Evolutionary conservation across 2,113 vertebrate genomes (phyloP).

Genomic region (Orthochromis malagaraziensis): DNA sequence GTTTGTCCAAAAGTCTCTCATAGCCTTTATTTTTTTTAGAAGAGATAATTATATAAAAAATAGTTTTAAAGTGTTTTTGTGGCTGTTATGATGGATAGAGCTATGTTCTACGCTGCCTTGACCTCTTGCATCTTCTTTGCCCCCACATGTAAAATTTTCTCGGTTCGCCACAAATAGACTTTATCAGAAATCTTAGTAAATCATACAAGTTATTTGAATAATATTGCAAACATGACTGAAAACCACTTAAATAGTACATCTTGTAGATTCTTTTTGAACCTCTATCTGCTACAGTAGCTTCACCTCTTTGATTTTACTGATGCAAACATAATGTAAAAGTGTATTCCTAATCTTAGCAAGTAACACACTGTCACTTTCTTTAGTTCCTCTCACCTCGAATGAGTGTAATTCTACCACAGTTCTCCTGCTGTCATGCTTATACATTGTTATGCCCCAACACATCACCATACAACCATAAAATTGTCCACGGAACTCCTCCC

Average conservation of each 20-base stretch:
- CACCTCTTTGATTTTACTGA: neutral
- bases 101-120: neutral
- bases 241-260: neutral
- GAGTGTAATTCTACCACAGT: neutral
- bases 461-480: neutral
- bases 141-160: neutral
- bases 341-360: neutral
- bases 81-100: neutral
- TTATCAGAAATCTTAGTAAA: neutral
- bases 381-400: neutral
- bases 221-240: neutral
- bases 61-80: neutral
- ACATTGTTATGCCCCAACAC: neutral
- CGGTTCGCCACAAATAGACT: rapidly evolving
- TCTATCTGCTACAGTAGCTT: neutral
- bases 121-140: neutral
- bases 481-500: neutral
- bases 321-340: neutral
- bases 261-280: neutral
- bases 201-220: neutral
- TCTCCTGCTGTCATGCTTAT: neutral
- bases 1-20: neutral
- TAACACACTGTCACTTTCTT: neutral
- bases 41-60: neutral
- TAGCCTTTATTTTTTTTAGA: neutral